phyloP scores from a whole-genome alignment of 2,888 invertebrate species.

The Hecatera dysodea region DNA sequence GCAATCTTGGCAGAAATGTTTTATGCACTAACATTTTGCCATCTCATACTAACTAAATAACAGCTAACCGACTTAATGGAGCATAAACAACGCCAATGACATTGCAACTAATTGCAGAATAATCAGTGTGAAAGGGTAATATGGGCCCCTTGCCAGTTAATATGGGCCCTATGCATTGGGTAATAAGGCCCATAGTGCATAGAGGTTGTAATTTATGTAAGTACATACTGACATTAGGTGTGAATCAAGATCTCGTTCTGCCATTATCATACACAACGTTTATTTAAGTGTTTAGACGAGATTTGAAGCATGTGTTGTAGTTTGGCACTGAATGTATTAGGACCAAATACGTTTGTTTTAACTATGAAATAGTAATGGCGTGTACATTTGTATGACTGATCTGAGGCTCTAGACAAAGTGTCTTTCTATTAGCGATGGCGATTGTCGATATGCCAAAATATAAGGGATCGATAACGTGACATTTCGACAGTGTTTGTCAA shows the following conservation, averaged over 20 bases:
- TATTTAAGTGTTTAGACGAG: slow-evolving; percentile 43
- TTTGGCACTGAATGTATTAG: slow-evolving; percentile 37
- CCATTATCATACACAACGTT: slow-evolving; percentile 65
- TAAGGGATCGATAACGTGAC: no score
- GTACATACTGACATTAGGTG: slow-evolving; percentile 71
- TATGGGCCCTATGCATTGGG: slow-evolving; percentile 51
- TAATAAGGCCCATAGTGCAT: slow-evolving; percentile 50
- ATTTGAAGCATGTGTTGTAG: slow-evolving; percentile 50
- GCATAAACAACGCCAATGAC: slow-evolving; percentile 66
- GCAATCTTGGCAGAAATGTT: no score
- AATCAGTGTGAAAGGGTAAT: slow-evolving; percentile 72
- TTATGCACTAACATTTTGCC: slow-evolving; percentile 32
- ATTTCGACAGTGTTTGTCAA: no score
- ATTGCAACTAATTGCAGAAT: slow-evolving; percentile 69
- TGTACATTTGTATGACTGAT: neutral
- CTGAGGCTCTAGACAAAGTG: no score
- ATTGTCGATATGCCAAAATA: no score
- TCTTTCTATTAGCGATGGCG: no score
- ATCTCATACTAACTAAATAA: slow-evolving; percentile 47
- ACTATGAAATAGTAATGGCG: neutral
- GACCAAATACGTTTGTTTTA: slow-evolving; percentile 15
- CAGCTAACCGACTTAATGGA: slow-evolving; percentile 46
- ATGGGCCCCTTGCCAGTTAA: slow-evolving; percentile 38
- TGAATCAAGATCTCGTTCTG: slow-evolving; percentile 68
- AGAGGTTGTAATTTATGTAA: slow-evolving; percentile 72